These are phyloP conservation scores for Nemurella pictetii DNA, from an alignment of 2,888 invertebrate genomes.

Conservation along the genomic window DNA sequence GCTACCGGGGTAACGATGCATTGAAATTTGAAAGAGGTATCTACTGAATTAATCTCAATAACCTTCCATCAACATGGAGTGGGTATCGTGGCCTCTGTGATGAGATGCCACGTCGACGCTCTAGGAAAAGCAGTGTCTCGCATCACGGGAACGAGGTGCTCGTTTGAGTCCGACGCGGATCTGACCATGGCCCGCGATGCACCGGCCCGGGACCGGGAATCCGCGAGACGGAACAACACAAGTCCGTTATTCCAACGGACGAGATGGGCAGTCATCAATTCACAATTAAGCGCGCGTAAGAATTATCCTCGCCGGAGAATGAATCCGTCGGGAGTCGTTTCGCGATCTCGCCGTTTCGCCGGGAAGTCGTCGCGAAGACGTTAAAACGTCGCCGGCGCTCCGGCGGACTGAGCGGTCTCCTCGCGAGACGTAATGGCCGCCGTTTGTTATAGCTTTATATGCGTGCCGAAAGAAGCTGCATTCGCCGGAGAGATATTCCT, in stretches of 20 bases:
- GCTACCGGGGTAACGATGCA: too few species aligned
- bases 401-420: not conserved
- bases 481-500: conserved; percentile 25
- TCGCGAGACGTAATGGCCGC: conserved; percentile 36
- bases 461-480: conserved; percentile 37
- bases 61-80: too few species aligned
- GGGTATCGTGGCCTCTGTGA: too few species aligned
- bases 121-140: too few species aligned
- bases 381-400: conserved; percentile 16
- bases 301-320: conserved; percentile 37
- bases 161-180: too few species aligned
- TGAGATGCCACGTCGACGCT: too few species aligned
- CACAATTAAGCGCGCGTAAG: conserved; percentile 14
- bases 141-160: too few species aligned
- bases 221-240: not conserved
- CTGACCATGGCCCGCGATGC: not conserved
- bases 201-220: not conserved
- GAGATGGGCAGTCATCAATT: conserved; percentile 20
- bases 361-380: conserved; percentile 35
- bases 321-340: conserved; percentile 39
- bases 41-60: too few species aligned
- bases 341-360: conserved; percentile 35
- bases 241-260: not conserved
- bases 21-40: too few species aligned
- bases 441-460: conserved; percentile 33